phyloP scores from a whole-genome alignment of 2,113 vertebrate species.

The Paracanthobrama guichenoti region DNA sequence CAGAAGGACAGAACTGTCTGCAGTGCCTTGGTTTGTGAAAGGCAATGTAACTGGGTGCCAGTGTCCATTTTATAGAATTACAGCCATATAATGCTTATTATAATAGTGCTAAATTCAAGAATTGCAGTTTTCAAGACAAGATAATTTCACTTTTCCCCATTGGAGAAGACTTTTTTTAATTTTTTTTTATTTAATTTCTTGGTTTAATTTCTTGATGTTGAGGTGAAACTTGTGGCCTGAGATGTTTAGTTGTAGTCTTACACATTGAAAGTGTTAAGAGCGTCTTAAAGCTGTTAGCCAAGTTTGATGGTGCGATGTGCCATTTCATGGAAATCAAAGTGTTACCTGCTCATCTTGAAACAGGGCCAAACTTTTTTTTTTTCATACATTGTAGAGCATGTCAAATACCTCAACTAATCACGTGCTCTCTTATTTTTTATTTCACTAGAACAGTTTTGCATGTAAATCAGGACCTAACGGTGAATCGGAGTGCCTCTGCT shows the following conservation, averaged over 20 bases:
- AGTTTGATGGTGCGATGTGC: slow-evolving; percentile 29
- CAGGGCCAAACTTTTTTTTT: slow-evolving; percentile 1
- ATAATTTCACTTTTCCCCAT: slow-evolving; percentile 23
- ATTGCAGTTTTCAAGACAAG: background rate
- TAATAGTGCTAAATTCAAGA: slow-evolving; percentile 1
- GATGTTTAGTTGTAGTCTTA: background rate
- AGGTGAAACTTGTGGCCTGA: background rate
- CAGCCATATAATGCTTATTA: slow-evolving; percentile 34
- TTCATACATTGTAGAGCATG: slow-evolving; percentile 4
- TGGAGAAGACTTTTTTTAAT: background rate
- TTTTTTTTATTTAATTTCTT: background rate
- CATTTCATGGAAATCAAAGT: slow-evolving; percentile 18
- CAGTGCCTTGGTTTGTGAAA: slow-evolving; percentile 43
- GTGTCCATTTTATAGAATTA: background rate
- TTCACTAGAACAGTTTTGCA: slow-evolving; percentile 21
- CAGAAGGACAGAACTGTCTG: slow-evolving; percentile 6
- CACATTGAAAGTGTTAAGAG: slow-evolving; percentile 2
- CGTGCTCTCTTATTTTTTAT: slow-evolving; percentile 17
- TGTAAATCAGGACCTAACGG: slow-evolving; percentile 32
- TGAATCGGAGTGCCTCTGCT: slow-evolving; percentile 48
- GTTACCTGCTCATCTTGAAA: slow-evolving; percentile 34
- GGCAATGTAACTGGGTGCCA: slow-evolving; percentile 4
- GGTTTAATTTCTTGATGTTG: background rate
- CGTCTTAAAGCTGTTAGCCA: background rate
- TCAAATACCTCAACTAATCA: slow-evolving; percentile 43